Base-by-base conservation (phyloP, 2,888 invertebrate genomes). In the Dendrolimus houi region DNA sequence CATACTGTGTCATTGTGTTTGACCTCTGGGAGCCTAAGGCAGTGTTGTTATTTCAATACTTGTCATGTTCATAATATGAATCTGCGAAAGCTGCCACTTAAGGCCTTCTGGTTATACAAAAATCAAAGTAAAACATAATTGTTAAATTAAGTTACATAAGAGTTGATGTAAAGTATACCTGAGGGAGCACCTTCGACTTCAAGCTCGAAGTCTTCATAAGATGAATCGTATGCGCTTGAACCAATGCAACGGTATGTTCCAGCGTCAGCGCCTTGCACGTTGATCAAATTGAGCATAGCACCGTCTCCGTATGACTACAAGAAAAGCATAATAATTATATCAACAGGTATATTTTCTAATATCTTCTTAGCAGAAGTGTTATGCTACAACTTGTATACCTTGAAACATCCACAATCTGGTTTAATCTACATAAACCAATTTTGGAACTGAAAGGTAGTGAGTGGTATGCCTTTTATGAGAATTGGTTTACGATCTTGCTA, bases 241-340 rank as follows among this genome's bases (percentile, higher is more conserved):
- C 92, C 90, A 72, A 92, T 79, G 83, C 95, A 87, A 70, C 92
- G 74, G 77, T 97, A 97, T 54, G 93, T 91, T 6, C 96, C 97
- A 17, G 95, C 94, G 76, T 97, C 96, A 0, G 93, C 90, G 1
- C 93, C 92, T 2, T 94, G 92, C 29, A 96, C 95, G 14, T 93
- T 92, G 42, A 90, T 85, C 75, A 97, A 94, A 65, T 92, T 81
- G 9, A 94, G 78, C 55, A 92, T 80, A 1, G 93, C 93, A 8
- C 94, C 94, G 56, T 92, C 92, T 42, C 94, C 93, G 58, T 79
- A 87, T 0, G 67, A 68, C 88, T 88, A 62, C 0, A 56, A 14
- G 12, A 52, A 55, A 17, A 17, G 3, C 17, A 17, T 17, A 2
- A 1, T 17, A 17, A 17, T 17, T 17, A 17, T 17, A 17, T 17